phyloP scores from a whole-genome alignment of 2,797 vertebrate genomes.

The Buphagus erythrorhynchus region DNA sequence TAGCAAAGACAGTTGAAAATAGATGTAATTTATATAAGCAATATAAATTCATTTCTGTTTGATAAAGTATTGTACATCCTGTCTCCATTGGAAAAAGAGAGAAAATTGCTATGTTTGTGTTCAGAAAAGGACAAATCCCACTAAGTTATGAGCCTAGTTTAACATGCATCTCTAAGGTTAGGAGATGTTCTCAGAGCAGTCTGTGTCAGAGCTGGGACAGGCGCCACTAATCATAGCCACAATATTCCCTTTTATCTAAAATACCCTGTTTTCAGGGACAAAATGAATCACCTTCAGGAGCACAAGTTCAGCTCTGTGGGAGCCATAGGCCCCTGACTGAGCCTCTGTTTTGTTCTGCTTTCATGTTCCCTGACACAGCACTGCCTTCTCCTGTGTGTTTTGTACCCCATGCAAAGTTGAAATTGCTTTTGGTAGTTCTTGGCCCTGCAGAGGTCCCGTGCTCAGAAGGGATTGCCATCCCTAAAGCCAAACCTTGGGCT shows the following conservation, averaged over 20 bases:
- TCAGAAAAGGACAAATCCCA: neutral
- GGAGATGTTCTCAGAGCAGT: neutral
- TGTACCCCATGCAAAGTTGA: neutral
- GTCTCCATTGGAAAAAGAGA: neutral
- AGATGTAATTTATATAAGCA: neutral
- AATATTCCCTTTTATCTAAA: neutral
- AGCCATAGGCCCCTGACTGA: neutral
- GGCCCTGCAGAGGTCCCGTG: neutral
- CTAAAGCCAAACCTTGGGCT: neutral
- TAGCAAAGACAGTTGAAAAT: constrained; percentile 19
- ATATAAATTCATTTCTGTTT: neutral
- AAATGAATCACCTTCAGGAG: neutral
- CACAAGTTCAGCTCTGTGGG: neutral
- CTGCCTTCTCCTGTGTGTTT: neutral
- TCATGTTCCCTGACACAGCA: rapidly evolving
- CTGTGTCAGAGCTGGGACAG: neutral
- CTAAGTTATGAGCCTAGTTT: neutral
- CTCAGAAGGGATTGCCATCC: neutral
- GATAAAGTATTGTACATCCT: neutral
- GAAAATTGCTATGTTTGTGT: neutral
- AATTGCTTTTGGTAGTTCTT: neutral
- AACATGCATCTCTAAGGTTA: neutral
- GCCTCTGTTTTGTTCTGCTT: neutral
- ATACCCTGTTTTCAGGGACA: neutral
- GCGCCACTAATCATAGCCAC: neutral